These are phyloP conservation scores for Perognathus longimembris DNA, from an alignment of 2,113 vertebrate genomes.

Conservation along the genomic window DNA sequence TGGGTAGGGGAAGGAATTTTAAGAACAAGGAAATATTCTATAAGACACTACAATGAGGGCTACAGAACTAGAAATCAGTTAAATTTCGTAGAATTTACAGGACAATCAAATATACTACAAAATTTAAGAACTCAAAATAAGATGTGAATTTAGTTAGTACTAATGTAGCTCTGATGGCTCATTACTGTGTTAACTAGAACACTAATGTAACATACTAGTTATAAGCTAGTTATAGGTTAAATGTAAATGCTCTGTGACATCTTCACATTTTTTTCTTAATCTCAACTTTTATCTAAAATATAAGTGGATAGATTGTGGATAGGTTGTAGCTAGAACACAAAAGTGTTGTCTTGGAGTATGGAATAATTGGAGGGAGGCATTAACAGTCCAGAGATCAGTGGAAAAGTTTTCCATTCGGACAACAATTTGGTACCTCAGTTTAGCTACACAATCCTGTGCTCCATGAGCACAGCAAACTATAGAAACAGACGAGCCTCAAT, in stretches of 20 bases:
- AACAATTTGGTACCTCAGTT: constrained; percentile 25
- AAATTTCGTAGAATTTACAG: constrained; percentile 1
- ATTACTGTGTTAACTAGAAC: not conserved
- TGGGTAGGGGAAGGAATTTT: not conserved
- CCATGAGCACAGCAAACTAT: not conserved
- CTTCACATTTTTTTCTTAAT: not conserved
- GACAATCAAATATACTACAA: not conserved
- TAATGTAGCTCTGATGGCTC: not conserved
- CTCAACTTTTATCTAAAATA: not conserved
- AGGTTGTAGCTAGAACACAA: not conserved
- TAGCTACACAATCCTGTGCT: constrained; percentile 35
- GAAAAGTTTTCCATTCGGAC: constrained; percentile 44
- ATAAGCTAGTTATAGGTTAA: not conserved
- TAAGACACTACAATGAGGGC: not conserved
- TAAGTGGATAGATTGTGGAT: not conserved
- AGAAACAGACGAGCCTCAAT: constrained; percentile 28
- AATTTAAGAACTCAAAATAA: not conserved
- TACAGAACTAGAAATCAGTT: not conserved
- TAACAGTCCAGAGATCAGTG: not conserved
- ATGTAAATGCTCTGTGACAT: not conserved
- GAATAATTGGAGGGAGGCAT: not conserved
- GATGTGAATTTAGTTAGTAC: not conserved
- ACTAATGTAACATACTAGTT: not conserved
- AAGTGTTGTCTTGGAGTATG: not conserved
- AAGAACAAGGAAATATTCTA: not conserved